Evolutionary conservation across 2,888 invertebrate species (phyloP), one percentile per base, ranked within the genome.

Genomic region (Acanthococcus lagerstroemiae): DNA sequence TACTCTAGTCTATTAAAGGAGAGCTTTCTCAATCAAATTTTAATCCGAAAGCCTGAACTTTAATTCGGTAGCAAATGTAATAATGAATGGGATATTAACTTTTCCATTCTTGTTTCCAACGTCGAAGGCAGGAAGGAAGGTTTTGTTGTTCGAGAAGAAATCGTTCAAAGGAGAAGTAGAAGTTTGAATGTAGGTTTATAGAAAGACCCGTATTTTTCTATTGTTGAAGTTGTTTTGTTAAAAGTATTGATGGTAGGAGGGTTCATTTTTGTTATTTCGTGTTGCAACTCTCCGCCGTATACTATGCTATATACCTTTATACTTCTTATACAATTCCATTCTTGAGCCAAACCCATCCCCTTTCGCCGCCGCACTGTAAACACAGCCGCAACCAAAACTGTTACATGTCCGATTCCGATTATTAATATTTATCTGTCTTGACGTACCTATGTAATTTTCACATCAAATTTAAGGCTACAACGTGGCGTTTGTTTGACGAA

Each of bases 11-110:
- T 45, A 25, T 17, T 45, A 17, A 5, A 17, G 63, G 24, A 63
- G 54, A 63, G 52, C 54, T 63, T 63, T 52, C 63, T 63, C 63
- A 54, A 63, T 63, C 63, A 63, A 63, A 63, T 63, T 63, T 63
- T 63, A 63, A 63, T 63, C 63, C 54, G 30, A 63, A 63, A 54
- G 63, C 63, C 37, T 22, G 63, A 63, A 63, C 63, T 63, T 63
- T 63, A 63, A 63, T 63, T 63, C 54, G 54, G 54, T 54, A 54
- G 63, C 63, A 54, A 63, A 60, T 60, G 60, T 60, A 60, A 63
- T 63, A 63, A 63, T 63, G 63, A 63, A 63, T 63, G 63, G 63
- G 63, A 63, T 63, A 54, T 63, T 63, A 63, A 63, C 63, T 63
- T 63, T 63, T 63, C 52, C 21, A 52, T 63, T 63, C 52, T 63